Base-by-base conservation (phyloP, 2,797 vertebrate genomes). In the Enteromius argenteus region DNA sequence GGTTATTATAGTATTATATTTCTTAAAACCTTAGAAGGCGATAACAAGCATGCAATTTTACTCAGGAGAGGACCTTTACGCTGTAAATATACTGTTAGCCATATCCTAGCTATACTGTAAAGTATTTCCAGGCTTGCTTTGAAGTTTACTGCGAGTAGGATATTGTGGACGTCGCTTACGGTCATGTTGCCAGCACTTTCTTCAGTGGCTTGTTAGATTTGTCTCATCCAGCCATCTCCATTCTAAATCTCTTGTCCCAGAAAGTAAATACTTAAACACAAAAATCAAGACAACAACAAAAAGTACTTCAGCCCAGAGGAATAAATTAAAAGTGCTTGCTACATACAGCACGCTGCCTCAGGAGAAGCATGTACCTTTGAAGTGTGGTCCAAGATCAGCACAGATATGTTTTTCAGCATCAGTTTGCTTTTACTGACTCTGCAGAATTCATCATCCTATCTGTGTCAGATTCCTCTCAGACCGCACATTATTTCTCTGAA, bases 1-100 rank as follows among this genome's bases (percentile, higher is more conserved):
- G 90, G 91, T 89, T 89, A 92, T 94, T 91, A 91, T 87, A 87
- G 88, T 92, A 90, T 95, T 89, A 87, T 39, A 89, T 95, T 94
- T 93, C 93, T 74, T 58, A 77, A 89, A 93, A 93, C 90, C 89
- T 91, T 89, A 91, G 87, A 90, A 88, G 81, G 87, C 23, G 83
- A 84, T 93, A 90, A 93, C 88, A 90, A 91, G 91, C 74, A 76
- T 35, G 60, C 21, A 5, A 66, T 67, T 32, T 66, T 49, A 49
- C 21, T 32, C 42, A n/a, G 17, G 23, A 35, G 6, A 42, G 66
- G 73, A 67, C 27, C 53, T 23, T 51, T 68, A 75, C 7, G 14
- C 42, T 44, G 27, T 17, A 64, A 23, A 80, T 27, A 60, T 62
- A 78, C 3, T 46, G 23, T 78, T 64, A 64, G 58, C 23, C 4